Base-by-base conservation (phyloP, 2,113 vertebrate genomes). In the Lontra canadensis region DNA sequence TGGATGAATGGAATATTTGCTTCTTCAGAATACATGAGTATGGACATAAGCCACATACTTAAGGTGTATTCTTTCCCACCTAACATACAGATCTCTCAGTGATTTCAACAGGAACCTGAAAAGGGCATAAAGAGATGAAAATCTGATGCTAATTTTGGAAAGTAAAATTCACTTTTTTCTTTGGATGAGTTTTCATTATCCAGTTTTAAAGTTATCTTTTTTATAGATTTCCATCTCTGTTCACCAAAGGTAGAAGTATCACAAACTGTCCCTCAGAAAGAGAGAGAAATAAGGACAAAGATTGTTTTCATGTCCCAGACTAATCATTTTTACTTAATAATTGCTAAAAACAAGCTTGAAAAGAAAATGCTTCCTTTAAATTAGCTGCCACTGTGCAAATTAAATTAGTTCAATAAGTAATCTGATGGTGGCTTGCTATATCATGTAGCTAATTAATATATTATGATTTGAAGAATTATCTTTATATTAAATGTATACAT, bases 381-480 rank as follows among this genome's bases (percentile, higher is more conserved):
- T 97, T 94, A 95, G 61, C 86, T 96, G 85, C 96, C 86, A 97
- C 88, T 95, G 88, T 98, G 93, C 31, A 97, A 97, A 91, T 95
- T 98, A 97, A 96, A 97, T 95, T 98, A 95, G 73, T 86, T 97
- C 93, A 93, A 97, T 95, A 97, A 96, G 65, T 98, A 97, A 96
- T 88, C 47, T 93, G 88, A 97, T 83, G 17, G 4, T 65, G 31
- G 44, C 79, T 95, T 95, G 71, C 71, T 94, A 61, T 95, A 91
- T 90, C 78, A 92, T 94, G 95, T 55, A 94, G 93, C 85, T 98
- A 97, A 94, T 98, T 97, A 97, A 97, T 97, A 93, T 96, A 78
- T 85, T 96, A 95, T 97, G 85, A 88, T 95, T 92, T 97, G 36
- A 95, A 92, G 42, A 95, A 73, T 95, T 94, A 39, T 84, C 31